Conservation (phyloP, 2,797 vertebrate species). For the Sardinella longiceps region DNA sequence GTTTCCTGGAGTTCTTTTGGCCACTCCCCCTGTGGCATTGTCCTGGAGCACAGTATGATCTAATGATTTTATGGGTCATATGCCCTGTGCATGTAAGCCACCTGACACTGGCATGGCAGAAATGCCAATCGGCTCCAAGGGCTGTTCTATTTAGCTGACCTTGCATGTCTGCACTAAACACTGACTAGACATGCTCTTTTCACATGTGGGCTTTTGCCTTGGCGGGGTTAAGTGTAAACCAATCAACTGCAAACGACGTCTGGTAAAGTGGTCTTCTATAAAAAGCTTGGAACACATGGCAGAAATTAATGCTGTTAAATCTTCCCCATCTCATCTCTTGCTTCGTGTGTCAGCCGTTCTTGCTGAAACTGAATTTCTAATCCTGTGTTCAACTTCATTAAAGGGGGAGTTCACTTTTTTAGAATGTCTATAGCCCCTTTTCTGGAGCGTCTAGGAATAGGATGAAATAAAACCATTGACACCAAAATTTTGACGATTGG, state of each 20-base stretch:
- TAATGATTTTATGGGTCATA: neutral
- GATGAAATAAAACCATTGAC: too few species aligned
- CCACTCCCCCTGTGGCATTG: neutral
- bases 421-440: too few species aligned
- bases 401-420: too few species aligned
- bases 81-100: neutral
- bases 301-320: conserved; percentile 6
- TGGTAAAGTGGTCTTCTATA: neutral
- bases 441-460: too few species aligned
- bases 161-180: neutral
- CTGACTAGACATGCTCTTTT: neutral
- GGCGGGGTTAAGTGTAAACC: neutral
- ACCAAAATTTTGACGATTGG: too few species aligned
- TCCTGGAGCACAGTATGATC: neutral
- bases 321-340: neutral
- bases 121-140: neutral
- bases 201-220: neutral
- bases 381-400: too few species aligned
- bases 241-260: neutral
- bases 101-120: conserved; percentile 4
- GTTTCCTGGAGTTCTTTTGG: neutral
- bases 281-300: neutral
- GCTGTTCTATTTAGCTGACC: neutral
- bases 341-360: neutral
- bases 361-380: neutral